These are phyloP conservation scores for Diplogasteroides magnus DNA, from an alignment of 1,140 invertebrate species.

Conservation along the genomic window DNA sequence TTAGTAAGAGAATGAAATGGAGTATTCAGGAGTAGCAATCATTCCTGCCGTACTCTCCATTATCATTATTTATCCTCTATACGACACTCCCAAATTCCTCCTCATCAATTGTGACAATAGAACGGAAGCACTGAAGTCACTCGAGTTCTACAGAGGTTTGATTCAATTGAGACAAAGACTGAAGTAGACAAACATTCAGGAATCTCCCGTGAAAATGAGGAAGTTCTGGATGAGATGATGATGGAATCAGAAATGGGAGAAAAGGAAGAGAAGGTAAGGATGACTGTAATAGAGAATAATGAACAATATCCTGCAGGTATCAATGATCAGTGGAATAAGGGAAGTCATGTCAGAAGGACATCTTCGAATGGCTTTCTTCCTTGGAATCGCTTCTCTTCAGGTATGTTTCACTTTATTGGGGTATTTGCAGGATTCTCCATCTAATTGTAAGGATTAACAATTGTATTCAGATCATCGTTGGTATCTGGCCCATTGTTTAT, in stretches of 20 bases:
- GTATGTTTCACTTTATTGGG: not conserved
- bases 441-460: conserved; percentile 12
- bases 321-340: conserved; percentile 23
- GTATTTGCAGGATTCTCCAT: no score
- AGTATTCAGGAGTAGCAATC: conserved; percentile 18
- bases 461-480: conserved; percentile 39
- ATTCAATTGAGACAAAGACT: not conserved
- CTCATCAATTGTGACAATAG: conserved; percentile 38
- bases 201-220: conserved; percentile 23
- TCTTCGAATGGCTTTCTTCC: conserved; percentile 39
- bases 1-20: no score
- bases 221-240: conserved; percentile 39
- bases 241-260: conserved; percentile 32
- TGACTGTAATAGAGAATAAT: not conserved
- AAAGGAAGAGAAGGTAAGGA: not conserved
- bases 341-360: conserved; percentile 36
- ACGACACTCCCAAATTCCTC: conserved; percentile 44
- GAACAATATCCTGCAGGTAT: conserved; percentile 5
- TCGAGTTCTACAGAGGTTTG: conserved; percentile 38
- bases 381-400: conserved; percentile 27
- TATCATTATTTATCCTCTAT: conserved; percentile 40
- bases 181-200: not conserved
- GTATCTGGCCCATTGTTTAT: conserved; percentile 48
- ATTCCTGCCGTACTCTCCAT: conserved; percentile 39
- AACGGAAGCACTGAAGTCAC: conserved; percentile 32